A percentile compares a stretch with the other conserved stretches of the same genome.
Conservation (phyloP, 2,113 vertebrate genomes). For the Typhlomys cinereus region DNA sequence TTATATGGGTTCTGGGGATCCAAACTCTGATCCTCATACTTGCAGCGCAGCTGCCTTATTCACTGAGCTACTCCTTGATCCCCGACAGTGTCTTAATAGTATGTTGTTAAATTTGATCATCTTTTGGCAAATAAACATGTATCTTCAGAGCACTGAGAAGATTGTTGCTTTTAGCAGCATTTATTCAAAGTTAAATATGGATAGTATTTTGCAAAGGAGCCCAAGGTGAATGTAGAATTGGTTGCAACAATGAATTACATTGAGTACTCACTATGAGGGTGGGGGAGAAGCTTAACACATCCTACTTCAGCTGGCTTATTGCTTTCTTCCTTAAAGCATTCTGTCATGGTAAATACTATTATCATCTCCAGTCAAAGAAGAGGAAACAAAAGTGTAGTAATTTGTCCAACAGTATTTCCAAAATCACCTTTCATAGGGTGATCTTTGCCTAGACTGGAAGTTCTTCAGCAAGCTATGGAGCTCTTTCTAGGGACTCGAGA, state of each 20-base stretch:
- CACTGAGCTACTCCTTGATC: too few relatives aligned
- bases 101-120: conserved; percentile 22
- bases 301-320: neutral
- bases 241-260: neutral
- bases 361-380: neutral
- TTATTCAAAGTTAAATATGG: neutral
- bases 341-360: neutral
- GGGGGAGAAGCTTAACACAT: neutral
- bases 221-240: neutral
- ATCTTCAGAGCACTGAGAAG: neutral
- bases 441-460: neutral
- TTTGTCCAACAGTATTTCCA: conserved; percentile 5
- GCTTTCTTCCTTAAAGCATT: neutral
- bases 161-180: neutral
- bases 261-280: neutral
- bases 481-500: neutral
- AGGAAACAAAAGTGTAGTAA: neutral
- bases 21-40: too few relatives aligned
- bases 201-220: neutral
- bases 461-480: neutral
- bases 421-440: neutral
- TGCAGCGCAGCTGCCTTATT: too few relatives aligned
- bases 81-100: neutral
- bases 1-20: too few relatives aligned
- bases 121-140: conserved; percentile 12